A percentile compares a stretch with the other conserved stretches of the same genome.
Evolutionary conservation across 1,140 invertebrate species (phyloP).

Genomic region (Popillia japonica): DNA sequence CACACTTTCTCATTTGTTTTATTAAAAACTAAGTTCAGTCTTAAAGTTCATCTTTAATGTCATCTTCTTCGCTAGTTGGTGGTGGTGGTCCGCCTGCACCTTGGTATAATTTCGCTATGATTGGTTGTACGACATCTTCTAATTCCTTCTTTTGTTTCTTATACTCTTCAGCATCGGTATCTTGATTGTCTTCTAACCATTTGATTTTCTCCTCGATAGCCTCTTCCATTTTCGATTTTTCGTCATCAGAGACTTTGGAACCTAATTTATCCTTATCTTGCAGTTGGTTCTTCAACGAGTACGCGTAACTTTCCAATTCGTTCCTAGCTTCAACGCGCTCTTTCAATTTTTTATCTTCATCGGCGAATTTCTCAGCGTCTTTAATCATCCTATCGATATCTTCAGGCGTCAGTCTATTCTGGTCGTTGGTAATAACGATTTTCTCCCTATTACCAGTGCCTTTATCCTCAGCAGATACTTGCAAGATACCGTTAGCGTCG

Average conservation of each 20-base stretch:
- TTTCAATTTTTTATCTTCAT: slow-evolving; percentile 98
- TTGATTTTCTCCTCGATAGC: slow-evolving; percentile 97
- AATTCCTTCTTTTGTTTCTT: slow-evolving; percentile 98
- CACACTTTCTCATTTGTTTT: slow-evolving; percentile 33
- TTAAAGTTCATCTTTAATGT: slow-evolving; percentile 87
- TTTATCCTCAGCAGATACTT: slow-evolving; percentile 97
- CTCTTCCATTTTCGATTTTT: slow-evolving; percentile 95
- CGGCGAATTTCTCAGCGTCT: slow-evolving; percentile 98
- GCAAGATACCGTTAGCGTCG: slow-evolving; percentile 94
- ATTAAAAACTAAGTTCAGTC: slow-evolving; percentile 46
- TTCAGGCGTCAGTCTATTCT: slow-evolving; percentile 95
- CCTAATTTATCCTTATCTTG: slow-evolving; percentile 98
- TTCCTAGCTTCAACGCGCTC: slow-evolving; percentile 95
- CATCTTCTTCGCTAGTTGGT: slow-evolving; percentile 75
- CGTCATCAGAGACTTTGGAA: slow-evolving; percentile 86
- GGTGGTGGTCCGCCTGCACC: slow-evolving; percentile 79
- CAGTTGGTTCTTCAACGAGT: slow-evolving; percentile 97
- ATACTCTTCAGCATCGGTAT: slow-evolving; percentile 92
- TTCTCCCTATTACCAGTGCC: slow-evolving; percentile 98
- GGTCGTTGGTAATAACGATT: slow-evolving; percentile 98
- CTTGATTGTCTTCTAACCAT: slow-evolving; percentile 96
- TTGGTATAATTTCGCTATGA: slow-evolving; percentile 97
- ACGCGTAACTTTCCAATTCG: slow-evolving; percentile 97
- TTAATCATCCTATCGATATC: slow-evolving; percentile 99
- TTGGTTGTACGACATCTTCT: slow-evolving; percentile 95